Evolutionary conservation across 92 coral and sea anemone genomes (phyloP), one percentile per base, ranked within the genome.

Genomic region (Actinernus sp.): DNA sequence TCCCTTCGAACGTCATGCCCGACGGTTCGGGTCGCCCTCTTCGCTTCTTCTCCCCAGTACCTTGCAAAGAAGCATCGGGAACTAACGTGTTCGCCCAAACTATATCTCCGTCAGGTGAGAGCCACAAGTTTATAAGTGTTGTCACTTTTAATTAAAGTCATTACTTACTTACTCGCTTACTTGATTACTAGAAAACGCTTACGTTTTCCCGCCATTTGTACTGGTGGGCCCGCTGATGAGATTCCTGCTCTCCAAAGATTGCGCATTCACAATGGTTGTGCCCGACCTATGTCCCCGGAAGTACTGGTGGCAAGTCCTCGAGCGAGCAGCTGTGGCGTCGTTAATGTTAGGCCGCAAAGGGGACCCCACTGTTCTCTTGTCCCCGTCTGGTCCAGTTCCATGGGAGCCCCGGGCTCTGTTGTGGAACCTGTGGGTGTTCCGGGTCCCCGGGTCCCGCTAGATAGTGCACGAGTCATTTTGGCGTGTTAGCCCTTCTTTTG

Each of bases 391-490:
- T 26, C 50, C 27, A 17, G 13, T 19, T 0, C 11, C 64, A 48
- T 65, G 65, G 72, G 19, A 7, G 0, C 25, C 77, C 0, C 59
- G 86, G 3, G 73, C 82, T 4, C 56, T 73, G 22, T 83, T 39
- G 44, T 79, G 79, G 79, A 74, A 86, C 32, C 33, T 86, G 26
- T 86, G 75, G 87, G 90, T 76, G 1, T 76, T 83, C 33, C 7
- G 84, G n/a, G 55, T 83, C 65, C 19, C 66, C 29, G 32, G 17
- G n/a, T n/a, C n/a, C n/a, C n/a, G n/a, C n/a, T n/a, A n/a, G n/a
- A n/a, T n/a, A n/a, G n/a, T n/a, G n/a, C n/a, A n/a, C n/a, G n/a
- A n/a, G n/a, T n/a, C n/a, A n/a, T n/a, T n/a, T n/a, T n/a, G n/a
- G n/a, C n/a, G n/a, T n/a, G n/a, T n/a, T n/a, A n/a, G n/a, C n/a